Percentiles rank a stretch among this genome's conserved stretches.
Evolutionary conservation across 2,113 vertebrate species (phyloP).

Genomic region (Gorilla gorilla): DNA sequence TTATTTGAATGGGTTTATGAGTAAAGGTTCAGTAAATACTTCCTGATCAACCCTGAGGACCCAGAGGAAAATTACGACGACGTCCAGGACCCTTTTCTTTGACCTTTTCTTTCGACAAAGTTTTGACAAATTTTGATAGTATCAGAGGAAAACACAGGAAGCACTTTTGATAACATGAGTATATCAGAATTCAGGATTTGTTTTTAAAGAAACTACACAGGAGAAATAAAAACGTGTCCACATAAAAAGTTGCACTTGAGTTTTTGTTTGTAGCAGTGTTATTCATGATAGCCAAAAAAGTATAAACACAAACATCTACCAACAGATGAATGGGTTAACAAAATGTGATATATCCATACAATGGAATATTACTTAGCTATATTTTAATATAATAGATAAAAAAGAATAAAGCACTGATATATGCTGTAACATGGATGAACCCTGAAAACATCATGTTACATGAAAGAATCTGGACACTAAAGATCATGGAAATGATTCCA

Average conservation of each 20-base stretch:
- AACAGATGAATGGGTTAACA: fast-evolving
- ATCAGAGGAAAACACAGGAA: not conserved
- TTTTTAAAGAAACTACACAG: not conserved
- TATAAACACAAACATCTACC: not conserved
- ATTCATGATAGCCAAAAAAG: too few species aligned
- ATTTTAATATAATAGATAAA: not conserved
- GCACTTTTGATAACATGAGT: not conserved
- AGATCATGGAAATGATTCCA: fast-evolving
- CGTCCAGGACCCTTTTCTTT: not conserved
- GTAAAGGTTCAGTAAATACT: not conserved
- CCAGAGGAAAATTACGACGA: not conserved
- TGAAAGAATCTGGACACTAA: not conserved
- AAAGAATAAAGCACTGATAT: not conserved
- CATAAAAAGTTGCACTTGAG: too few species aligned
- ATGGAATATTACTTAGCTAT: not conserved
- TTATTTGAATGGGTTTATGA: not conserved
- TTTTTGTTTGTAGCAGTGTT: not conserved
- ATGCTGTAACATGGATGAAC: fast-evolving
- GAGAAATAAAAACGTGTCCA: not conserved
- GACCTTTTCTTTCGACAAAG: too few species aligned
- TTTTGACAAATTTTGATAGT: too few species aligned
- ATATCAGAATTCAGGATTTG: not conserved
- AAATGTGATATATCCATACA: not conserved
- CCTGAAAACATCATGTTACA: not conserved
- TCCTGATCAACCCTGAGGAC: not conserved